phyloP scores from a whole-genome alignment of 1,140 invertebrate genomes.

The Pygmarrhopalites habei region DNA sequence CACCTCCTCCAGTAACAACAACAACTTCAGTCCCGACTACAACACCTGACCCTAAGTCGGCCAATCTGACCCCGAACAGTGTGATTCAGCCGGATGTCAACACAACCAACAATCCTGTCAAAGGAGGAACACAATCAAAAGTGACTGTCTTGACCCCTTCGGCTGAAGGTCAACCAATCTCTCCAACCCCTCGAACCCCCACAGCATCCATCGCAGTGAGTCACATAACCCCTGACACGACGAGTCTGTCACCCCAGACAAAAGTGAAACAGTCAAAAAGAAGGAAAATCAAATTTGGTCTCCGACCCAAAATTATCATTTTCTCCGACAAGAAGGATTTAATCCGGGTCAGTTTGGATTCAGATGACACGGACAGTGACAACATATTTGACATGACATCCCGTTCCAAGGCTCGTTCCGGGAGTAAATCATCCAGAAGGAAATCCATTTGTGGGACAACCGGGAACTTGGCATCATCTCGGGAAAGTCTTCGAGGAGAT shows the following conservation, averaged over 20 bases:
- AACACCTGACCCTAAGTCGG: neutral
- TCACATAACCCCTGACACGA: neutral
- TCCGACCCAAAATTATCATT: slow-evolving; percentile 35
- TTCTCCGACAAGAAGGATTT: slow-evolving; percentile 36
- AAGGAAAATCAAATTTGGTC: slow-evolving; percentile 28
- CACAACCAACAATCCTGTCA: neutral
- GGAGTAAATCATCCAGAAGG: slow-evolving; percentile 13
- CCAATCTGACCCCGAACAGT: too few species aligned
- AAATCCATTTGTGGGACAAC: slow-evolving; percentile 26
- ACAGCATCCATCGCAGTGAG: neutral
- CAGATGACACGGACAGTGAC: slow-evolving; percentile 33
- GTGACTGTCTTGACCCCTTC: neutral
- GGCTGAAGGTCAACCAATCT: neutral
- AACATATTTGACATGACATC: slow-evolving; percentile 7
- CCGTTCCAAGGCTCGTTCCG: neutral
- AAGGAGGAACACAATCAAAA: neutral
- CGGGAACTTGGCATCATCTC: slow-evolving; percentile 11
- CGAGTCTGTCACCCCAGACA: neutral
- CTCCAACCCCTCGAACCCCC: neutral
- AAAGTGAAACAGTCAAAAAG: neutral
- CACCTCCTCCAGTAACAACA: neutral
- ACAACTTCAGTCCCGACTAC: neutral
- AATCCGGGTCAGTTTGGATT: slow-evolving; percentile 34
- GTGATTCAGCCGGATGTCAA: too few species aligned
- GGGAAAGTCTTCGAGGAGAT: slow-evolving; percentile 20